These are phyloP conservation scores for Neogobius melanostomus DNA, from an alignment of 2,113 vertebrate species.

Conservation along the genomic window DNA sequence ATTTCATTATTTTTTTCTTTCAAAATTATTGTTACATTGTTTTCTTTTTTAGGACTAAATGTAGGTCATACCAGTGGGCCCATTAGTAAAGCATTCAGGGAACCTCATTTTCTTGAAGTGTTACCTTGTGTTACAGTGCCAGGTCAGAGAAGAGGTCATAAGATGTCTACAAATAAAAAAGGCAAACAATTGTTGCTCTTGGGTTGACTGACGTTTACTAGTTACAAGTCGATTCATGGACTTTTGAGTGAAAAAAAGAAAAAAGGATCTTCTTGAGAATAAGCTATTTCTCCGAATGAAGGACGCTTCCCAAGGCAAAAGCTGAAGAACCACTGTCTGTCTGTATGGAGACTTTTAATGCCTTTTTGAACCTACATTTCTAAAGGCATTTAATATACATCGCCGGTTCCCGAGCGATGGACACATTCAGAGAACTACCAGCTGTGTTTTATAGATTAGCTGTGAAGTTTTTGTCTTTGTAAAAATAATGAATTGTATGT, in stretches of 20 bases:
- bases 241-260: slow-evolving; percentile 19
- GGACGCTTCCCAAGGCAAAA: slow-evolving; percentile 18
- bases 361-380: slow-evolving; percentile 52
- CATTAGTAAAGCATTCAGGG: slow-evolving; percentile 69
- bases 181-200: slow-evolving; percentile 1
- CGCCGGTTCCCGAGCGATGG: slow-evolving; percentile 32
- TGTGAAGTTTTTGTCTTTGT: slow-evolving; percentile 54
- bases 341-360: slow-evolving; percentile 54
- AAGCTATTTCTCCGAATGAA: slow-evolving; percentile 49
- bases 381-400: slow-evolving; percentile 47
- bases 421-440: slow-evolving; percentile 53
- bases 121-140: slow-evolving; percentile 1
- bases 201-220: slow-evolving; percentile 3
- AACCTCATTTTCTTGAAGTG: slow-evolving; percentile 41
- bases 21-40: slow-evolving; percentile 24
- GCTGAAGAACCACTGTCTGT: slow-evolving; percentile 25
- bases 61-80: slow-evolving; percentile 31
- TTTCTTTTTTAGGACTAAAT: slow-evolving; percentile 51
- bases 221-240: slow-evolving; percentile 8
- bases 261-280: slow-evolving; percentile 19
- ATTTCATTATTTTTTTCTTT: slow-evolving; percentile 23
- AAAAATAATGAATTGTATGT: slow-evolving; percentile 52
- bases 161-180: slow-evolving; percentile 9
- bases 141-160: not conserved
- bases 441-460: slow-evolving; percentile 75